Percentiles rank a stretch among this genome's conserved stretches.
These are phyloP conservation scores for Chloroceryle aenea DNA, from an alignment of 2,113 vertebrate genomes.

Conservation along the genomic window DNA sequence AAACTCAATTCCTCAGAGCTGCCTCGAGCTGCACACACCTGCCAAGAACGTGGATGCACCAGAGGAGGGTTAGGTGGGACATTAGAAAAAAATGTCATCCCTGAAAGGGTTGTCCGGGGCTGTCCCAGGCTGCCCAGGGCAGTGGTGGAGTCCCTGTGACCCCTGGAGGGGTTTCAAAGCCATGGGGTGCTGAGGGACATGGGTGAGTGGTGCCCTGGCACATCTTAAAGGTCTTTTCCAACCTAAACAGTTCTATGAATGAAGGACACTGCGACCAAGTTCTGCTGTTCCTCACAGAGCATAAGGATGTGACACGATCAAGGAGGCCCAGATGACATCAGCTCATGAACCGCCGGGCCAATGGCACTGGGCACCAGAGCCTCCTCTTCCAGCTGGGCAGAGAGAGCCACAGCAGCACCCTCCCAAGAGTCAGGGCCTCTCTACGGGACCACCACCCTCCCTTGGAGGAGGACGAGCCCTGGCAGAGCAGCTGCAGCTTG, in stretches of 20 bases:
- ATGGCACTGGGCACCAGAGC: not conserved
- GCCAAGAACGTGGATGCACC: not conserved
- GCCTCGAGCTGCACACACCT: rapidly evolving
- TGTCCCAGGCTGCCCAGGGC: not conserved
- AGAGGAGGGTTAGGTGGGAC: no score
- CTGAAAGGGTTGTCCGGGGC: no score
- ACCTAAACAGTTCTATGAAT: not conserved
- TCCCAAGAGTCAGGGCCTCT: rapidly evolving
- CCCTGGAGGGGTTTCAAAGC: no score
- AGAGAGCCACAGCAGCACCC: rapidly evolving
- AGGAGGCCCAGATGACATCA: not conserved
- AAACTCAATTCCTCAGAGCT: not conserved
- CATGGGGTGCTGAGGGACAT: no score
- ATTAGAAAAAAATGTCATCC: no score
- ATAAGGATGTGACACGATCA: rapidly evolving
- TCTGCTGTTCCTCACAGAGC: not conserved
- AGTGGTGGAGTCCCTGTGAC: no score
- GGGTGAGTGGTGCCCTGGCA: no score
- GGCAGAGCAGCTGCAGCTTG: not conserved
- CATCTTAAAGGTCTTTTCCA: no score
- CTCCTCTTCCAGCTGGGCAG: not conserved
- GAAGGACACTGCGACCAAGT: not conserved
- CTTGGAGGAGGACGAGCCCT: not conserved
- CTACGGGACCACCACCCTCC: not conserved
- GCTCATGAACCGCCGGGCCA: rapidly evolving